phyloP scores from a whole-genome alignment of 2,797 vertebrate genomes.

The Falco novaeseelandiae region DNA sequence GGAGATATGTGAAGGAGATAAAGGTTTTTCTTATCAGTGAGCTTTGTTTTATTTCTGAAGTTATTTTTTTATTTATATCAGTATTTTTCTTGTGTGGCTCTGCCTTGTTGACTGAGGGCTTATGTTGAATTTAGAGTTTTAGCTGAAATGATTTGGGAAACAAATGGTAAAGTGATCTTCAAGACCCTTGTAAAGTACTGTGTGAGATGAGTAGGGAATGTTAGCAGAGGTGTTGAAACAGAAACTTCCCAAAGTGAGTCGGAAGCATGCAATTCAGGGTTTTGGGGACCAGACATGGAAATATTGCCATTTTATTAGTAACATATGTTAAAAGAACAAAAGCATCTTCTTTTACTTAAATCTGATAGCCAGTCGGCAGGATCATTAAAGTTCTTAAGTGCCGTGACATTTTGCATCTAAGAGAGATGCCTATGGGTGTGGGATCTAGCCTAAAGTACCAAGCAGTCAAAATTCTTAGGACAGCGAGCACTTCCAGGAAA shows the following conservation, averaged over 20 bases:
- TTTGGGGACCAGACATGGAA: neutral
- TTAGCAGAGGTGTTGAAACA: neutral
- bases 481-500: neutral
- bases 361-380: neutral
- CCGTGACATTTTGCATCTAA: neutral
- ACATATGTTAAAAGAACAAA: neutral
- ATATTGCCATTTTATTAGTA: neutral
- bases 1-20: neutral
- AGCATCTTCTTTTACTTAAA: neutral
- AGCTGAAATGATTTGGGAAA: neutral
- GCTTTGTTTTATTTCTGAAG: neutral
- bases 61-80: neutral
- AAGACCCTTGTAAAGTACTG: neutral
- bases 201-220: neutral
- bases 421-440: neutral
- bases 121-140: neutral
- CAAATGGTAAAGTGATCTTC: neutral
- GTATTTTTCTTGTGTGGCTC: neutral
- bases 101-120: neutral
- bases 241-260: neutral
- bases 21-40: neutral
- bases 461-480: neutral
- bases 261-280: neutral
- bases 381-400: neutral
- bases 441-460: neutral